Base-by-base conservation (phyloP, 2,797 vertebrate genomes). In the Epinephelus malabaricus region DNA sequence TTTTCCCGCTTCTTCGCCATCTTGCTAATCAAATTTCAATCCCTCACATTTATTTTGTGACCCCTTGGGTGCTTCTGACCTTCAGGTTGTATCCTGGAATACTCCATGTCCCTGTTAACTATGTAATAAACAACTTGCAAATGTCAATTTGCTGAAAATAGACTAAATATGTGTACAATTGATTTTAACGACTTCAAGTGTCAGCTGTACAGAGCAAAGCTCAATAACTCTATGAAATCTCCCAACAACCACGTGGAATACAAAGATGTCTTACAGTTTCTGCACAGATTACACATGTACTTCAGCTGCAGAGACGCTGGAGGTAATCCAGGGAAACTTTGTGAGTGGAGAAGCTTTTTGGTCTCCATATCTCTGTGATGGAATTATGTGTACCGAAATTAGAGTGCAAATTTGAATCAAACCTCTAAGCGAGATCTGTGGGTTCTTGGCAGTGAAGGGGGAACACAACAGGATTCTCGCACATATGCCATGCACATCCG, bases 401-500 rank as follows among this genome's bases (percentile, higher is more conserved):
- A 84, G 82, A 92, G 88, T 54, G 85, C 82, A 89, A 82, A 92
- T 88, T 88, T 69, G 78, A 89, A 83, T 86, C 78, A 83, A 89
- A 89, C 86, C 86, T 91, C 87, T 54, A 12, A 84, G 86, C 71
- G 38, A 89, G 90, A 92, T 90, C 86, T 86, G 87, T 84, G 88
- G 85, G 88, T 93, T 92, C 86, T 86, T 92, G 89, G 92, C 90
- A 88, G 84, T 0, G 76, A 62, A 47, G 86, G 82, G 82, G 83
- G 71, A 85, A 87, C 86, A 80, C 91, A 87, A 84, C 88, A 84
- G 85, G 87, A 94, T 87, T 78, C 90, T 86, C 75, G 73, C 83
- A 91, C 92, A 93, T 92, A 91, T 87, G 92, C 86, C 86, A 45
- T 54, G 77, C 84, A 89, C 91, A 90, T 88, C 89, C 69, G 77